A percentile compares a stretch with the other conserved stretches of the same genome.
These are phyloP conservation scores for Falco naumanni DNA, from an alignment of 2,797 vertebrate genomes.

Conservation along the genomic window DNA sequence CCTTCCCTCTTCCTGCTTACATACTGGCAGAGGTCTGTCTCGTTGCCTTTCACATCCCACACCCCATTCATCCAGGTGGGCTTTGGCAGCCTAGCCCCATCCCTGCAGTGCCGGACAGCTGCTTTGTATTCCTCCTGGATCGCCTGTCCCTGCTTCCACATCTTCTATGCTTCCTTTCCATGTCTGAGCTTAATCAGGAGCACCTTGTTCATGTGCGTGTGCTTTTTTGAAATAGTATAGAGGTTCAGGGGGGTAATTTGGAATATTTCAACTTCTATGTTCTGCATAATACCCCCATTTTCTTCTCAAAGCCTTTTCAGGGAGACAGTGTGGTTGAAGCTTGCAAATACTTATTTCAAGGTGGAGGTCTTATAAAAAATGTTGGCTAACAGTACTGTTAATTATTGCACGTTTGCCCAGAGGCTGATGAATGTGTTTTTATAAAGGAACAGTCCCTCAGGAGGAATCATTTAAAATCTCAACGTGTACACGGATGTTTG, in stretches of 20 bases:
- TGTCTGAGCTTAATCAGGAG: not conserved
- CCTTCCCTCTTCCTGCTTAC: not conserved
- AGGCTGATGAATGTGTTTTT: not conserved
- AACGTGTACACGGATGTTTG: not conserved
- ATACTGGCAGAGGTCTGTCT: not conserved
- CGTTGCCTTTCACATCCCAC: not conserved
- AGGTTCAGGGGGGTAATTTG: not conserved
- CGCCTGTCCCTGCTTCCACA: accelerated
- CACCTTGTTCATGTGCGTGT: not conserved
- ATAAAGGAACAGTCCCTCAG: not conserved
- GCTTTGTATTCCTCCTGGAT: not conserved
- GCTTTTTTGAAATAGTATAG: not conserved
- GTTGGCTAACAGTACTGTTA: not conserved
- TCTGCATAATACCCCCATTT: not conserved
- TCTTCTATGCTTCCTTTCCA: not conserved
- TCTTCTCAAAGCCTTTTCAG: not conserved
- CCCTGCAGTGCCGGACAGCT: not conserved
- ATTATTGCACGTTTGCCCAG: not conserved
- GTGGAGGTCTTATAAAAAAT: not conserved
- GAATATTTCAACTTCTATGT: not conserved
- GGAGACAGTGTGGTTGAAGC: not conserved
- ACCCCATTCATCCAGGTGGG: not conserved
- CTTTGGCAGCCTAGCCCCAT: not conserved
- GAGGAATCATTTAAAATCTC: not conserved
- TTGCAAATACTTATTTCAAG: not conserved